Evolutionary conservation across 2,113 vertebrate species (phyloP).

Genomic region (Pelecanus crispus): DNA sequence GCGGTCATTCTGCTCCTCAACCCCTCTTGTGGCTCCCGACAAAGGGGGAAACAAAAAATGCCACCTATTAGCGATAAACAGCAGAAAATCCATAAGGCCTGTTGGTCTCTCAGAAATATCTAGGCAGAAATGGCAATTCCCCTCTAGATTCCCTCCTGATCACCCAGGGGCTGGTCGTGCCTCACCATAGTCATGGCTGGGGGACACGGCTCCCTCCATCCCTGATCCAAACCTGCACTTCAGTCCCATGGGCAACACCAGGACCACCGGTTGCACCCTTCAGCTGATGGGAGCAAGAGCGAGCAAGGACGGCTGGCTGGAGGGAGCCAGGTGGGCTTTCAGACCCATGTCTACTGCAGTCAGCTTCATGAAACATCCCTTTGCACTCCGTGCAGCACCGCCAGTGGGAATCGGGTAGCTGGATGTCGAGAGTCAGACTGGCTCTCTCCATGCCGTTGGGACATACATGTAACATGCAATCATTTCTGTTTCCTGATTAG

Average conservation of each 20-base stretch:
- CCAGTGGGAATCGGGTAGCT: not conserved
- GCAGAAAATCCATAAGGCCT: not conserved
- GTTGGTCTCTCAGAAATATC: not conserved
- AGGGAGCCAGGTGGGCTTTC: not conserved
- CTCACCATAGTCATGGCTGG: fast-evolving
- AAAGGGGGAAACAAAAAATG: not conserved
- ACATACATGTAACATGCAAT: not conserved
- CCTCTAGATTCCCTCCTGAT: not conserved
- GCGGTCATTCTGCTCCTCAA: not conserved
- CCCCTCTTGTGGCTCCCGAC: not conserved
- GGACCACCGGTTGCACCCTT: not conserved
- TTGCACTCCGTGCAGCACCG: fast-evolving
- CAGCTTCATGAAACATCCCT: fast-evolving
- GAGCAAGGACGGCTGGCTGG: not conserved
- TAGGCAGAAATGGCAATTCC: not conserved
- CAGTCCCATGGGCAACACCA: not conserved
- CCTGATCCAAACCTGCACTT: not conserved
- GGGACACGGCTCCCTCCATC: not conserved
- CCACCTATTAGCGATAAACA: not conserved
- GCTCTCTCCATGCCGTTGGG: not conserved
- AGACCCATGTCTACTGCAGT: not conserved
- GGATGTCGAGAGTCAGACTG: fast-evolving
- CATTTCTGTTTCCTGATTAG: not conserved
- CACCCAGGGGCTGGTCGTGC: fast-evolving
- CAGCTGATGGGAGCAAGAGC: not conserved